phyloP scores from a whole-genome alignment of 2,113 vertebrate species.

The Dromas ardeola region DNA sequence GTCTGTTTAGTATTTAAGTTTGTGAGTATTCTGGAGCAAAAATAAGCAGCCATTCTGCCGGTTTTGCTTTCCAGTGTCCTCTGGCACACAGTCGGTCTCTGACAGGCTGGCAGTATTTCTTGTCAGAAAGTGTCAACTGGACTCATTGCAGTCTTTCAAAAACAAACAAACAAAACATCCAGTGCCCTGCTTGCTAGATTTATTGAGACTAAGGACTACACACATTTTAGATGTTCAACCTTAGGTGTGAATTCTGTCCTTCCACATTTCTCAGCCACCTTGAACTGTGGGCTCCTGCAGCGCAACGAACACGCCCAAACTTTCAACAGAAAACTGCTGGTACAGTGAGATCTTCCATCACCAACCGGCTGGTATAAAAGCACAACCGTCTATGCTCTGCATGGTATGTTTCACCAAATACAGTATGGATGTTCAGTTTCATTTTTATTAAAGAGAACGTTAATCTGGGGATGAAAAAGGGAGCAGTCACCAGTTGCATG shows the following conservation, averaged over 20 bases:
- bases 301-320: neutral
- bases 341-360: neutral
- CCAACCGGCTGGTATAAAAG: neutral
- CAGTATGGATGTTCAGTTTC: neutral
- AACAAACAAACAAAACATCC: neutral
- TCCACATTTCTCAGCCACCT: neutral
- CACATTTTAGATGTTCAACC: neutral
- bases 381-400: neutral
- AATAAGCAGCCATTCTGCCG: neutral
- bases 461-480: neutral
- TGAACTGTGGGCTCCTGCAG: neutral
- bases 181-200: neutral
- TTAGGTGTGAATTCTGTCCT: neutral
- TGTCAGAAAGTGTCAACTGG: neutral
- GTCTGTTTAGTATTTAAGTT: neutral
- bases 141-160: neutral
- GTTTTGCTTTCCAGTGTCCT: neutral
- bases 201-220: neutral
- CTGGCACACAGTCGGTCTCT: neutral
- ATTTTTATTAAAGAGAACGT: neutral
- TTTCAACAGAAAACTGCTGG: neutral
- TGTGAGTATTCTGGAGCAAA: neutral
- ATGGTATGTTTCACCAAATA: neutral
- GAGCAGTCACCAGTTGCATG: neutral
- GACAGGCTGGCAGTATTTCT: neutral